Percentiles rank a stretch among this genome's conserved stretches.
phyloP scores from a whole-genome alignment of 2,888 invertebrate genomes.

The Lepidocyrtoides sp. region DNA sequence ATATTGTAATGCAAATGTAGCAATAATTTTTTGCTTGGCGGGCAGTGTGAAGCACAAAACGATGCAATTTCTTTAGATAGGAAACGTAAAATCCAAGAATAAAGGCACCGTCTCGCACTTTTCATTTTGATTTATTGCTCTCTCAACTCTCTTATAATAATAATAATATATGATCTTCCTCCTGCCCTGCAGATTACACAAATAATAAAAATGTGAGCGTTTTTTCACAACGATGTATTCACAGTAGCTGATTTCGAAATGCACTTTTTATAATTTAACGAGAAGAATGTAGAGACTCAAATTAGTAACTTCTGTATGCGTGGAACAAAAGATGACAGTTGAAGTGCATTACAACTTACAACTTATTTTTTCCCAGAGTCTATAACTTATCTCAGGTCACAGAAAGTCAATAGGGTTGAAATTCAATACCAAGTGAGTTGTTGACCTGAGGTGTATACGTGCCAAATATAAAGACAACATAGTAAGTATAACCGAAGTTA shows the following conservation, averaged over 20 bases:
- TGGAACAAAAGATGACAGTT: no score
- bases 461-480: no score
- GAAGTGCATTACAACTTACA: no score
- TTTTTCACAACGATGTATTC: no score
- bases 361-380: no score
- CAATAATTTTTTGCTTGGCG: conserved; percentile 13
- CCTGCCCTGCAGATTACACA: background rate
- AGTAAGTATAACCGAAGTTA: no score
- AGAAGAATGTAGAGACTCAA: background rate
- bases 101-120: background rate
- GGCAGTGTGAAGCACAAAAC: background rate
- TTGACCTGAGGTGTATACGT: no score
- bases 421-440: no score
- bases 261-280: conserved; percentile 17
- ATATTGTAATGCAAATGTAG: background rate
- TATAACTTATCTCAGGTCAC: no score
- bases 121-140: conserved; percentile 32
- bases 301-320: no score
- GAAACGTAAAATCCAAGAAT: background rate
- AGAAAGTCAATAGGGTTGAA: no score
- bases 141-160: no score
- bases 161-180: background rate
- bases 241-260: conserved; percentile 35
- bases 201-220: background rate
- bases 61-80: background rate